A percentile compares a stretch with the other conserved stretches of the same genome.
Evolutionary conservation across 2,113 vertebrate species (phyloP).

Genomic region (Scartelaos histophorus): DNA sequence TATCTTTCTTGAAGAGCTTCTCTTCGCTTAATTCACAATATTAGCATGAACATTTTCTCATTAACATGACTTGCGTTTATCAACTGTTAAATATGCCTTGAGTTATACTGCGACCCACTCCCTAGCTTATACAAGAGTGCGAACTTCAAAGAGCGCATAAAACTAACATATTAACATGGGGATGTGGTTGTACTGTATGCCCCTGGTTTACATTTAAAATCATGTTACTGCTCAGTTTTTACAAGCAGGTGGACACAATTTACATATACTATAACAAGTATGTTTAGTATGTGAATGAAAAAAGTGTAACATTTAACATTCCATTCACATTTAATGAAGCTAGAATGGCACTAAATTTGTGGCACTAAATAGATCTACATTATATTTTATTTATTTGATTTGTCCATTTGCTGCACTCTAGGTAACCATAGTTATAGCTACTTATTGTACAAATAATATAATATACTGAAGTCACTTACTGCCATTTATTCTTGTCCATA

Average conservation of each 20-base stretch:
- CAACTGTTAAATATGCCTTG: constrained; percentile 31
- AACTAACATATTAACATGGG: constrained; percentile 46
- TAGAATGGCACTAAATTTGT: too few relatives aligned
- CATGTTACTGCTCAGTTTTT: not conserved
- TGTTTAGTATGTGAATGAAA: not conserved
- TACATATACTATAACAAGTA: not conserved
- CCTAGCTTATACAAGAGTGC: constrained; percentile 6
- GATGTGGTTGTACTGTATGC: constrained; percentile 16
- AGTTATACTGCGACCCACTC: constrained; percentile 13
- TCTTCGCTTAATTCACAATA: constrained; percentile 33
- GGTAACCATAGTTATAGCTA: too few relatives aligned
- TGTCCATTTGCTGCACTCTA: too few relatives aligned
- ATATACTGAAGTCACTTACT: too few relatives aligned
- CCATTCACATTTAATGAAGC: too few relatives aligned
- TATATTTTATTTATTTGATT: too few relatives aligned
- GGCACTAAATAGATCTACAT: too few relatives aligned
- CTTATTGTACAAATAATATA: too few relatives aligned
- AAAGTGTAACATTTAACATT: too few relatives aligned
- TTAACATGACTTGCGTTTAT: constrained; percentile 34
- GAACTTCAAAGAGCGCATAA: constrained; percentile 29
- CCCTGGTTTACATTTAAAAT: not conserved
- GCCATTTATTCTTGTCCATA: too few relatives aligned
- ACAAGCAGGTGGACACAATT: not conserved
- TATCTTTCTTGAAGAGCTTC: constrained; percentile 19
- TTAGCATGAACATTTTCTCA: constrained; percentile 34